Percentiles rank a stretch among this genome's conserved stretches.
These are phyloP conservation scores for Gymnoscopelus microlampas DNA, from an alignment of 2,797 vertebrate species.

Conservation along the genomic window DNA sequence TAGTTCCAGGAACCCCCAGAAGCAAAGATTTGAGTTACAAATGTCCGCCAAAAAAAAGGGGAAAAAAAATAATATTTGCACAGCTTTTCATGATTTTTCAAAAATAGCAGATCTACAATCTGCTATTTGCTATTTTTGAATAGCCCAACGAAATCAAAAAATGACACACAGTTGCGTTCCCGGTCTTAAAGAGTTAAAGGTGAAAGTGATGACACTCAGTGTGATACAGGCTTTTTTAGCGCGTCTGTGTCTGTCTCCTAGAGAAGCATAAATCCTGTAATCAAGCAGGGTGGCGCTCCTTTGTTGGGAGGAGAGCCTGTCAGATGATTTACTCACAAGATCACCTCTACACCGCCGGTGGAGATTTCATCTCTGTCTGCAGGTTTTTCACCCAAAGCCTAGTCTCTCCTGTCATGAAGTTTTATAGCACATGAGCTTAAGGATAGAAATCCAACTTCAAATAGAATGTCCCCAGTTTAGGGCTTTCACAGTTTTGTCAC, in stretches of 20 bases:
- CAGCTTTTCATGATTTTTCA: too few relatives aligned
- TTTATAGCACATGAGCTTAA: slow-evolving; percentile 3
- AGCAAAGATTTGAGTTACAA: too few relatives aligned
- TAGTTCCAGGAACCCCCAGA: too few relatives aligned
- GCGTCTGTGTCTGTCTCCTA: slow-evolving; percentile 32
- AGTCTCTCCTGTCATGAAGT: slow-evolving; percentile 24
- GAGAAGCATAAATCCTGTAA: slow-evolving; percentile 54
- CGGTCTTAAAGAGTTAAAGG: slow-evolving; percentile 18
- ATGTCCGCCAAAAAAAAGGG: too few relatives aligned
- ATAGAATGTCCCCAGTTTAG: neutral
- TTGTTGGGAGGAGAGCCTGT: slow-evolving; percentile 46
- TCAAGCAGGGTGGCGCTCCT: slow-evolving; percentile 51
- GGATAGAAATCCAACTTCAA: slow-evolving; percentile 11
- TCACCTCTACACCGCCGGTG: slow-evolving; percentile 29
- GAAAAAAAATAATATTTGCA: too few relatives aligned
- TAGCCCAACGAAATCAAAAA: too few relatives aligned
- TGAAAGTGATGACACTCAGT: slow-evolving; percentile 49
- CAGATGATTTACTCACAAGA: slow-evolving; percentile 60
- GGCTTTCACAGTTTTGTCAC: neutral
- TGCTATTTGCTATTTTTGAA: too few relatives aligned
- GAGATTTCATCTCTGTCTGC: slow-evolving; percentile 47
- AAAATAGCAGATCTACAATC: too few relatives aligned
- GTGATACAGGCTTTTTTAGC: slow-evolving; percentile 31
- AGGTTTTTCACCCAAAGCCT: slow-evolving; percentile 12
- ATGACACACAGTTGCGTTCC: too few relatives aligned